Evolutionary conservation across 2,113 vertebrate genomes (phyloP).

Genomic region (Columba janthina): DNA sequence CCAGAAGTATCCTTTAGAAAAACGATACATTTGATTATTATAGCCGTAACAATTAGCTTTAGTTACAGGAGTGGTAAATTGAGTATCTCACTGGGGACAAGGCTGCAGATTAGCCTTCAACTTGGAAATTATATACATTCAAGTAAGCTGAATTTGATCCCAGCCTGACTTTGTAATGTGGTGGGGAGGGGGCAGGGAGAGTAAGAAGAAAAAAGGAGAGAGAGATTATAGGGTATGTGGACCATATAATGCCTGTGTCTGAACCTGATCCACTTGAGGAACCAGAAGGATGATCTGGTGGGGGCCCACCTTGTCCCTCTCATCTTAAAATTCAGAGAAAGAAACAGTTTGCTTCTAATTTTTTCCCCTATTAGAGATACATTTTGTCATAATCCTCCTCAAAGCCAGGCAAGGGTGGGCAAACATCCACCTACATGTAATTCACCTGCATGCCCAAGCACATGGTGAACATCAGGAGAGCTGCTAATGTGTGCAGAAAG

Average conservation of each 20-base stretch:
- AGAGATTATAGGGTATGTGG: not conserved
- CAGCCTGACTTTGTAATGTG: slow-evolving; percentile 3
- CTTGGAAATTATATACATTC: slow-evolving; percentile 50
- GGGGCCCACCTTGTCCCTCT: not conserved
- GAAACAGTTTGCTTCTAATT: not conserved
- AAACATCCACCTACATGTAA: not conserved
- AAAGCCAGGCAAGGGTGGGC: not conserved
- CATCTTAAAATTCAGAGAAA: not conserved
- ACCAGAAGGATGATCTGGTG: not conserved
- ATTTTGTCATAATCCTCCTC: not conserved
- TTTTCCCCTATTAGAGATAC: not conserved
- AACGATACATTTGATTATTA: slow-evolving; percentile 59
- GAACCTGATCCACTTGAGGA: slow-evolving; percentile 33
- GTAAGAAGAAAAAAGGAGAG: not conserved
- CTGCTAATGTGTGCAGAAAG: not conserved
- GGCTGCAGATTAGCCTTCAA: slow-evolving; percentile 23
- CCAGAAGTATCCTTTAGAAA: slow-evolving; percentile 52
- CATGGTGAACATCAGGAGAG: not conserved
- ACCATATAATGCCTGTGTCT: not conserved
- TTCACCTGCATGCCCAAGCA: not conserved
- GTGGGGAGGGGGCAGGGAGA: not conserved
- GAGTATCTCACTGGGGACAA: slow-evolving; percentile 44
- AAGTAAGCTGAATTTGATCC: slow-evolving; percentile 45
- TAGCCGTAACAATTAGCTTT: slow-evolving; percentile 47
- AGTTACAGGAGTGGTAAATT: slow-evolving; percentile 56